Percentiles rank a stretch among this genome's conserved stretches.
phyloP scores from a whole-genome alignment of 2,113 vertebrate species.

The Phalacrocorax aristotelis region DNA sequence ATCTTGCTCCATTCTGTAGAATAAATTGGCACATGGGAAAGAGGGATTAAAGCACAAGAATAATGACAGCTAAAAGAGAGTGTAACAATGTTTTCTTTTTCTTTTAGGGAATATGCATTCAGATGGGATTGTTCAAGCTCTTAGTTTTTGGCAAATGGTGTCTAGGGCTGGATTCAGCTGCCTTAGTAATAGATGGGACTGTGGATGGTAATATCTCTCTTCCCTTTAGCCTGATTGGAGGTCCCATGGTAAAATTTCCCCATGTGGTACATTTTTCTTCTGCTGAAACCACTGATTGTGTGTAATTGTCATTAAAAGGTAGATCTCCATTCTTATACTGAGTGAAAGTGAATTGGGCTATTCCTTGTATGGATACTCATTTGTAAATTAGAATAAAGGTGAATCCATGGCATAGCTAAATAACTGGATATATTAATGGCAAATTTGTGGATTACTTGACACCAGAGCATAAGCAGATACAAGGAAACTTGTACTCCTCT shows the following conservation, averaged over 20 bases:
- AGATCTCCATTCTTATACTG: accelerated
- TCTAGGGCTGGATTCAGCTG: background rate
- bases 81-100: background rate
- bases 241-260: background rate
- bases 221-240: background rate
- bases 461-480: background rate
- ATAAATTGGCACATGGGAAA: background rate
- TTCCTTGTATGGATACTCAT: background rate
- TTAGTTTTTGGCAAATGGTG: background rate
- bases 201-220: background rate
- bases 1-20: background rate
- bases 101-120: accelerated
- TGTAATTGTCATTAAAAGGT: background rate
- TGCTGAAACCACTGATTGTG: background rate
- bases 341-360: background rate
- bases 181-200: background rate
- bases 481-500: background rate
- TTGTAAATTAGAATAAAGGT: background rate
- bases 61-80: background rate
- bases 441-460: background rate
- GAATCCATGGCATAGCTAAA: background rate
- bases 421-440: background rate
- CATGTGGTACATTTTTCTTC: background rate
- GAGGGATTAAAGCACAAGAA: background rate
- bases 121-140: background rate